phyloP scores from a whole-genome alignment of 2,113 vertebrate genomes.

The Rhadina sibilatrix region DNA sequence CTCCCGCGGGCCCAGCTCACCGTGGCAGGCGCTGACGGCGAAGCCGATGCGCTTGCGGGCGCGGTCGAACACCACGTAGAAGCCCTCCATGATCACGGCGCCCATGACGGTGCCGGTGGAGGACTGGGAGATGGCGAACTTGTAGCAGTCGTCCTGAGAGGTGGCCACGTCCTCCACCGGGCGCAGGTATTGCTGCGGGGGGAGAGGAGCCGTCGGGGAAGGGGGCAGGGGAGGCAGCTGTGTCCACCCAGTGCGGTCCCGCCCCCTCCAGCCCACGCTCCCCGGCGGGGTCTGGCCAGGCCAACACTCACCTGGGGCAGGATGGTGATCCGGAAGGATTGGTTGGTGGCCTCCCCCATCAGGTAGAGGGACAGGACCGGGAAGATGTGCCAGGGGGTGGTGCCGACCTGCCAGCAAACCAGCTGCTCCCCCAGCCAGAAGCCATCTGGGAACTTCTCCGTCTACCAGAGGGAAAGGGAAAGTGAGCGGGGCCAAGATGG shows the following conservation, averaged over 20 bases:
- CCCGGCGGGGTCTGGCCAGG: accelerated
- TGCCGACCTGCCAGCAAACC: slow-evolving; percentile 96
- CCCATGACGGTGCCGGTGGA: slow-evolving; percentile 97
- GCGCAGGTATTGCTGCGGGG: slow-evolving; percentile 91
- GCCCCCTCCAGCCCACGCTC: accelerated
- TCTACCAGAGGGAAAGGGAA: slow-evolving; percentile 70
- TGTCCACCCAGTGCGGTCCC: accelerated
- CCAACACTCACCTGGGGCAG: slow-evolving; percentile 86
- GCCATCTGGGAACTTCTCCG: slow-evolving; percentile 92
- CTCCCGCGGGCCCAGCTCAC: slow-evolving; percentile 66
- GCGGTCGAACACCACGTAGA: slow-evolving; percentile 95
- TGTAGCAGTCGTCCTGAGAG: slow-evolving; percentile 95
- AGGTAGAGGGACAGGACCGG: slow-evolving; percentile 94
- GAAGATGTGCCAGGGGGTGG: slow-evolving; percentile 98
- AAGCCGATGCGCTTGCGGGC: slow-evolving; percentile 92
- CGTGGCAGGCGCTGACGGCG: slow-evolving; percentile 93
- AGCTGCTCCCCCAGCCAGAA: slow-evolving; percentile 98
- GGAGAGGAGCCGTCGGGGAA: accelerated
- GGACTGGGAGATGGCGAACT: slow-evolving; percentile 96
- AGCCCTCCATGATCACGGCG: slow-evolving; percentile 98
- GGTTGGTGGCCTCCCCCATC: slow-evolving; percentile 95
- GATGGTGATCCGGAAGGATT: slow-evolving; percentile 98
- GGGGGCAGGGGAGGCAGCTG: neutral
- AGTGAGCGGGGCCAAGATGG: neutral
- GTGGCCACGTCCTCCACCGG: slow-evolving; percentile 95